These are phyloP conservation scores for Enteromius treurensis DNA, from an alignment of 2,797 vertebrate species.

Conservation along the genomic window DNA sequence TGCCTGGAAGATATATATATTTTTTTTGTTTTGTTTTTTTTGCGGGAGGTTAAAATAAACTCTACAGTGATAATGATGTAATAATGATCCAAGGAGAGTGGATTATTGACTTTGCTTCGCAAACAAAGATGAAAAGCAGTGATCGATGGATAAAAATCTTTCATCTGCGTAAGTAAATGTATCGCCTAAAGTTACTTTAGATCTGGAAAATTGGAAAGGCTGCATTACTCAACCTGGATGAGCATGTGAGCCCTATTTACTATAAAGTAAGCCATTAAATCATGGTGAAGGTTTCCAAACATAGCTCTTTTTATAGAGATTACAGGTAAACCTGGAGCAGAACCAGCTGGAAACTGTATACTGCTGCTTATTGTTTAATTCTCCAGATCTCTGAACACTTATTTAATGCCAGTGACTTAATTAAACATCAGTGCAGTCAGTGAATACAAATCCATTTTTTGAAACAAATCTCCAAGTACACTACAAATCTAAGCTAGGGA, in stretches of 20 bases:
- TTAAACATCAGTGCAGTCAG: background rate
- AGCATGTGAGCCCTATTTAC: conserved; percentile 19
- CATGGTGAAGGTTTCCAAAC: conserved; percentile 20
- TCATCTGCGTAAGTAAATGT: conserved; percentile 51
- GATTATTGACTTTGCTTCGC: conserved; percentile 52
- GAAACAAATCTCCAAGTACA: background rate
- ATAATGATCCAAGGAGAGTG: conserved; percentile 44
- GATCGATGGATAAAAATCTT: conserved; percentile 49
- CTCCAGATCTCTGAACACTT: conserved; percentile 5
- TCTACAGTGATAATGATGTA: conserved; percentile 42
- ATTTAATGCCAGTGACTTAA: conserved; percentile 12
- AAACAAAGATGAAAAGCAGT: conserved; percentile 55
- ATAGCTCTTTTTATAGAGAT: conserved; percentile 6
- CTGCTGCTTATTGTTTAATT: conserved; percentile 4
- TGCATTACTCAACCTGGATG: conserved; percentile 8
- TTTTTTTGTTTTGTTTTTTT: too few species aligned
- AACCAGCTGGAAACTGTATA: conserved; percentile 17
- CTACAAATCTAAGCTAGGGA: background rate
- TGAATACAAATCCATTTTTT: background rate
- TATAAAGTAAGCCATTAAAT: conserved; percentile 29
- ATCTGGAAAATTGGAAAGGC: conserved; percentile 24
- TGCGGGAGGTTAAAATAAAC: conserved; percentile 18
- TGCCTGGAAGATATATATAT: background rate
- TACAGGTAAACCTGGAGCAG: conserved; percentile 17
- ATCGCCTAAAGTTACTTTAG: conserved; percentile 38